Evolutionary conservation across 1,140 invertebrate species (phyloP), one percentile per base, ranked within the genome.

Genomic region (Zaprionus ornatus): DNA sequence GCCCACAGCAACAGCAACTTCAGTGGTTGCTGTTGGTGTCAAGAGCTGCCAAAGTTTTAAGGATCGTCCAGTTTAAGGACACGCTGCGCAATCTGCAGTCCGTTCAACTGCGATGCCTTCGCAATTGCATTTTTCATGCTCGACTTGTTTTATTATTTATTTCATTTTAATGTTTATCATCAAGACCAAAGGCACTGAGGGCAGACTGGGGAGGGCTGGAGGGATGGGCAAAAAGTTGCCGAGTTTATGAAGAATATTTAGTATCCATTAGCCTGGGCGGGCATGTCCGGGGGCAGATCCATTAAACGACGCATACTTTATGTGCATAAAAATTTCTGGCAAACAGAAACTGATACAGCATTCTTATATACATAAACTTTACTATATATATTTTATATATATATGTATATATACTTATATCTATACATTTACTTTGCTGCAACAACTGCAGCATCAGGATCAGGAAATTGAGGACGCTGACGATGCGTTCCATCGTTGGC

Each of bases 401-500:
- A 59, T 35, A 13, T 50, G 12, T 50, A 50, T 50, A 50, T 50
- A 50, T 50, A 50, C 70, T 60, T 64, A 25, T 63, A 65, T 70
- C 64, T 74, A 71, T 61, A 56, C 63, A 61, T 69, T 35, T 55
- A 50, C 32, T 52, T 66, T 59, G 65, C 45, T 37, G 40, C 59
- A 77, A 15, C 66, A 80, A 60, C 40, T 66, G 66, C 72, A 82
- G 62, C 77, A 87, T 57, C 66, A 56, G 62, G 78, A 76, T 77
- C 63, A 75, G 57, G 77, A 82, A 56, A 70, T 60, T 48, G 77
- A 90, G 65, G 84, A 90, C 62, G 73, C 77, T 42, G 91, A 92
- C 62, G 91, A 92, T 80, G 91, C 90, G 71, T 92, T 92, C 45
- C 91, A 92, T 74, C 91, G 91, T 15, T 92, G 91, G 91, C 74